phyloP scores from a whole-genome alignment of 2,888 invertebrate species.

The Oasisia sp. region DNA sequence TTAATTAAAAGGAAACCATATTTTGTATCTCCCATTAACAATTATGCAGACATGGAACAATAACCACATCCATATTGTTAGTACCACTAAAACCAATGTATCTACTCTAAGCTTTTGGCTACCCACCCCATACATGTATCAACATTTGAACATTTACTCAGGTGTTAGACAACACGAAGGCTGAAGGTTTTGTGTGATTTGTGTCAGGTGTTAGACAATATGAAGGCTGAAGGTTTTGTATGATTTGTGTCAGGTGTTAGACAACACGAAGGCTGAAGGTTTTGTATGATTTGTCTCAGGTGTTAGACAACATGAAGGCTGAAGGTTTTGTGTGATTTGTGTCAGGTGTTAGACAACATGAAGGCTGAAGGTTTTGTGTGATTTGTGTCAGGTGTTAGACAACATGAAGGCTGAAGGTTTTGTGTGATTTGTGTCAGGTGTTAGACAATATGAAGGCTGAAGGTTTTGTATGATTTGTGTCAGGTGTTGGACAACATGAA shows the following conservation, averaged over 20 bases:
- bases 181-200: background rate
- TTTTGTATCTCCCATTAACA: no score
- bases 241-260: conserved; percentile 55
- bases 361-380: background rate
- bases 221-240: background rate
- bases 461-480: conserved; percentile 17
- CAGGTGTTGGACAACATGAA: conserved; percentile 65
- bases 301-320: conserved; percentile 35
- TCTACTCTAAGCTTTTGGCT: no score
- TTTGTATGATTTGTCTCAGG: conserved; percentile 51
- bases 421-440: conserved; percentile 55
- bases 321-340: background rate
- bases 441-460: background rate
- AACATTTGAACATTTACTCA: conserved; percentile 42
- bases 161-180: conserved; percentile 48
- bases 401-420: background rate
- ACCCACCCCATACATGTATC: background rate
- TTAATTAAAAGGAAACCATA: no score
- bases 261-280: background rate
- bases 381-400: conserved; percentile 55
- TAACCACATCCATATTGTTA: no score
- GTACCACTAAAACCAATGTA: no score
- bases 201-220: conserved; percentile 55
- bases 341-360: conserved; percentile 55
- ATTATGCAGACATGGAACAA: no score